phyloP scores from a whole-genome alignment of 2,113 vertebrate genomes.

The Aptenodytes patagonicus region DNA sequence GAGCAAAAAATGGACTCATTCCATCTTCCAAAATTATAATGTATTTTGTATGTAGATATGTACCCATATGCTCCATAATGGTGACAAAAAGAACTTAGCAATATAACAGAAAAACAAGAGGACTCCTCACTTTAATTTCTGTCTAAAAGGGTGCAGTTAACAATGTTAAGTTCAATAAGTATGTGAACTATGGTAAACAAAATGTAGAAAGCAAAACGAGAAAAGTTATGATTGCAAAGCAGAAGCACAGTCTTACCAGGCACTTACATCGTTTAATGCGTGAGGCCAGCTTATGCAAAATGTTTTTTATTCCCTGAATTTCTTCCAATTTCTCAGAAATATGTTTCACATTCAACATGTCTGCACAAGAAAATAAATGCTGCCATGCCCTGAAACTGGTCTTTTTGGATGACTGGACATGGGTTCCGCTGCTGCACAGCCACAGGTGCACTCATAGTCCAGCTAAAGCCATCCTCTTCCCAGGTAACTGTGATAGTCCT shows the following conservation, averaged over 20 bases:
- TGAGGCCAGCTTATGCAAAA: neutral
- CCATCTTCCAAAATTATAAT: neutral
- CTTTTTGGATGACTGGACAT: neutral
- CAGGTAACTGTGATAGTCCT: neutral
- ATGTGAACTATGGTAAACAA: neutral
- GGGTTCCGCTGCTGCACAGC: neutral
- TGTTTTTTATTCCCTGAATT: neutral
- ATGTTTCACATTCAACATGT: neutral
- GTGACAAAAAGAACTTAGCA: neutral
- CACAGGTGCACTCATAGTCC: neutral
- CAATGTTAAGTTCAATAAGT: neutral
- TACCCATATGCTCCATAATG: neutral
- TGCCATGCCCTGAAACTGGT: neutral
- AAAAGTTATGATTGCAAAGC: neutral
- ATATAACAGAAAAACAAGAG: neutral
- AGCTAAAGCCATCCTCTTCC: neutral
- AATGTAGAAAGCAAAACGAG: neutral
- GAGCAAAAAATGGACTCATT: neutral
- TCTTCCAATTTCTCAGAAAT: neutral
- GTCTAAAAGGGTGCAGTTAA: neutral
- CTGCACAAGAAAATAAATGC: neutral
- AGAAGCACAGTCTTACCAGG: neutral
- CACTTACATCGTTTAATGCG: neutral
- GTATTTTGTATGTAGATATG: neutral
- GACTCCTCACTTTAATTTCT: neutral